Evolutionary conservation across 1,140 invertebrate genomes (phyloP).

Genomic region (Caenorhabditis remanei): DNA sequence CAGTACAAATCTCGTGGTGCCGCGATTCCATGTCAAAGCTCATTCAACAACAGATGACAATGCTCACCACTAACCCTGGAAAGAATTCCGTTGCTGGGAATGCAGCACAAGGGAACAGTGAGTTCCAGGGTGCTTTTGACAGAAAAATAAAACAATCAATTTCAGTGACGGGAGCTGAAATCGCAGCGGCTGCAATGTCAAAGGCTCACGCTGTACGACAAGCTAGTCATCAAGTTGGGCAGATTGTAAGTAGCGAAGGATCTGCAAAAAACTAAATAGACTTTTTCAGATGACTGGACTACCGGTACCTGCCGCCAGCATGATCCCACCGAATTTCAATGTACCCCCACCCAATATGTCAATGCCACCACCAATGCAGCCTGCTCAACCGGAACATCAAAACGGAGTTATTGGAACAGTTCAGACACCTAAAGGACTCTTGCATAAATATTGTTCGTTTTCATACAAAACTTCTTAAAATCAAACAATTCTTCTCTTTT

Average conservation of each 20-base stretch:
- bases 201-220: slow-evolving; percentile 23
- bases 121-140: not conserved
- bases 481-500: slow-evolving; percentile 48
- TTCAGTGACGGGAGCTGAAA: slow-evolving; percentile 58
- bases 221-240: slow-evolving; percentile 41
- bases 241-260: slow-evolving; percentile 1
- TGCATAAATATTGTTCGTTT: slow-evolving; percentile 75
- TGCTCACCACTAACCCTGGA: slow-evolving; percentile 2
- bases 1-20: slow-evolving; percentile 2
- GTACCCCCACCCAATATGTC: slow-evolving; percentile 40
- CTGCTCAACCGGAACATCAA: slow-evolving; percentile 51
- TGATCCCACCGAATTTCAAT: slow-evolving; percentile 45
- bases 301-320: not conserved
- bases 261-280: not conserved
- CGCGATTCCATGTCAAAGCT: slow-evolving; percentile 33
- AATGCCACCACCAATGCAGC: slow-evolving; percentile 20
- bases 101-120: not conserved
- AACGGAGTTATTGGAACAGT: slow-evolving; percentile 58
- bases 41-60: slow-evolving; percentile 41
- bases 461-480: not conserved
- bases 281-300: slow-evolving; percentile 33
- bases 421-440: slow-evolving; percentile 71
- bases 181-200: slow-evolving; percentile 52
- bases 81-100: not conserved
- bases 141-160: not conserved